Conservation (phyloP, 2,113 vertebrate genomes). For the Ia io region DNA sequence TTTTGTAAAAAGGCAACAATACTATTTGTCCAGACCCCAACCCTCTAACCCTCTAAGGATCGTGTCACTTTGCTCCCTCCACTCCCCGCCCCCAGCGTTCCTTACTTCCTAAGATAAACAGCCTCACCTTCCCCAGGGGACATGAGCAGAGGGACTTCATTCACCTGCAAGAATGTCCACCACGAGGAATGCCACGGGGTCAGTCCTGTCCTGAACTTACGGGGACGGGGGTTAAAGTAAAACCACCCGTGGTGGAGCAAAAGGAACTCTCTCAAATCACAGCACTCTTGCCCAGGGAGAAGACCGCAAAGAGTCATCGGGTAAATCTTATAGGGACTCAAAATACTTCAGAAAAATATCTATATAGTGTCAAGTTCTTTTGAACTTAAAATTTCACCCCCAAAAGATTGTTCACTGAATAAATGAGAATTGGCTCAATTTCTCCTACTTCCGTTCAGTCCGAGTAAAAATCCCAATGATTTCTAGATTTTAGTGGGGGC, state of each 20-base stretch:
- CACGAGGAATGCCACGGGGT: not conserved
- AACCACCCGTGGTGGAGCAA: constrained; percentile 49
- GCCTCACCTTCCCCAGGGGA: constrained; percentile 8
- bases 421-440: constrained; percentile 85
- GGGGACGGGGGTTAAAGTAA: not conserved
- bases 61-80: not conserved
- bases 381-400: constrained; percentile 79
- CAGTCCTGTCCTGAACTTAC: not conserved
- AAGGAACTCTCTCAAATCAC: constrained; percentile 55
- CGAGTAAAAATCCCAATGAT: constrained; percentile 87
- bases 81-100: not conserved
- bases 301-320: constrained; percentile 67
- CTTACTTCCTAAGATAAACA: constrained; percentile 11
- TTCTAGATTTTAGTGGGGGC: constrained; percentile 83
- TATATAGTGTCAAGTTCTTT: constrained; percentile 75
- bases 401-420: constrained; percentile 81
- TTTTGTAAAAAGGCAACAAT: constrained; percentile 67
- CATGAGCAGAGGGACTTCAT: constrained; percentile 10
- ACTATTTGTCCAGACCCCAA: not conserved
- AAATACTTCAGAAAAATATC: constrained; percentile 79
- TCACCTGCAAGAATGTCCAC: constrained; percentile 1
- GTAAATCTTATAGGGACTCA: constrained; percentile 81
- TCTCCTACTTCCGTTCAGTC: constrained; percentile 83
- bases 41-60: constrained; percentile 9
- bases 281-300: constrained; percentile 63